Base-by-base conservation (phyloP, 2,888 invertebrate species). In the Reticulitermes lucifugus region DNA sequence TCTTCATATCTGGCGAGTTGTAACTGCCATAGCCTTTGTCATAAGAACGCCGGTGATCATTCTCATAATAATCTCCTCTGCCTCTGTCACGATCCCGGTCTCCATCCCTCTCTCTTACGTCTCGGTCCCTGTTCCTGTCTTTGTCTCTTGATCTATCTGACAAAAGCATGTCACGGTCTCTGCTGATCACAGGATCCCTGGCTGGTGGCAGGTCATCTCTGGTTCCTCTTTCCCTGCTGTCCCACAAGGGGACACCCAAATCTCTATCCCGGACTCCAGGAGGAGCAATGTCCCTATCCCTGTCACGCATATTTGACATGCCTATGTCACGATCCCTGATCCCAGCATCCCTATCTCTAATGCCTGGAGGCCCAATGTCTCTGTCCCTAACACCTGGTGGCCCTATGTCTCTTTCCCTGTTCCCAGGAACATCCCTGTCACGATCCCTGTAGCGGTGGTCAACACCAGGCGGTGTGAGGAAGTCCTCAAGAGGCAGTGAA, bases 41-140 rank as follows among this genome's bases (percentile, higher is more conserved):
- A 75, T 85, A 85, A 6, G 73, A 79, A 22, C 82, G 82, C 10
- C 83, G 60, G 25, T 83, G 79, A 25, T 85, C 85, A 70, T 29
- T 21, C 29, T 85, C 83, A 55, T 85, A 83, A 71, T 85, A 83
- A 21, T 85, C 84, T 14, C 79, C 59, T n/a, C 79, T 84, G 25
- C 79, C 79, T 70, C 90, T 88, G 71, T 90, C 90, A 9, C 89
- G 88, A 65, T 89, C 88, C 65, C 89, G 85, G 88, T 91, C 89
- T 18, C 89, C 88, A 41, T 89, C 89, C n/a, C 89, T 87, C 18
- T 89, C 89, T 51, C 90, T 88, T 79, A 79, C 80, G 14, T 86
- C 85, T 79, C 86, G 83, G 73, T 22, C 85, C 73, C 79, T 80
- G 12, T 86, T 85, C 51, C 86, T 84, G 29, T 84, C 83, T 73